Base-by-base conservation (phyloP, 1,140 invertebrate species). In the Heterodera carotae region DNA sequence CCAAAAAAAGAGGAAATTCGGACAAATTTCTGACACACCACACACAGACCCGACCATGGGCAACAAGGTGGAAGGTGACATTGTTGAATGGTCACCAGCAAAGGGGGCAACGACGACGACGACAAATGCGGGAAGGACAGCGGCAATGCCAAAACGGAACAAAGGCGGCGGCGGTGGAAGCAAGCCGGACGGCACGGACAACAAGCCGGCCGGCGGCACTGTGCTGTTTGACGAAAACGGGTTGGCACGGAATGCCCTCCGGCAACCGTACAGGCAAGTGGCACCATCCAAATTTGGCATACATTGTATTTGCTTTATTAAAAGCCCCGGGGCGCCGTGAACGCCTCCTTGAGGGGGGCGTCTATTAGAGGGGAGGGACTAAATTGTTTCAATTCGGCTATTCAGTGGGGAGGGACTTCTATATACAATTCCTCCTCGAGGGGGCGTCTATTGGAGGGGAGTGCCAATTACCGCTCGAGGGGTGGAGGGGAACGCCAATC, bases 31-130 rank as follows among this genome's bases (percentile, higher is more conserved):
- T 78, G 84, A 25, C 83, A 82, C 27, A 66, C 75, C 84, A 2
- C 75, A 79, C 33, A 82, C 84, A 31, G 85, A 86, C 62, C 86
- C 85, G 43, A 86, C 85, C 1, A 69, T 86, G 29, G 86, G 86
- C 43, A 80, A 79, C 39, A 78, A 84, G 27, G 70, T 79, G n/a
- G 85, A 86, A 72, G 85, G 85, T 29, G 85, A 86, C 69, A 86
- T 86, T 76, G 75, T 76, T 5, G 72, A 83, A 25, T 34, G 27
- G 27, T 34, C 62, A 25, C 70, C 81, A 12, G 12, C 12, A 80
- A 86, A 36, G 56, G 79, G 3, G 75, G n/a, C n/a, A n/a, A n/a
- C n/a, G n/a, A n/a, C 80, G 43, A 64, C 74, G 27, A 84, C 83
- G 70, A 84, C 84, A 67, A 81, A 85, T 27, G 79, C 79, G 22